Percentiles rank a stretch among this genome's conserved stretches.
phyloP scores from a whole-genome alignment of 2,888 invertebrate genomes.

The Neoscelio sp. region DNA sequence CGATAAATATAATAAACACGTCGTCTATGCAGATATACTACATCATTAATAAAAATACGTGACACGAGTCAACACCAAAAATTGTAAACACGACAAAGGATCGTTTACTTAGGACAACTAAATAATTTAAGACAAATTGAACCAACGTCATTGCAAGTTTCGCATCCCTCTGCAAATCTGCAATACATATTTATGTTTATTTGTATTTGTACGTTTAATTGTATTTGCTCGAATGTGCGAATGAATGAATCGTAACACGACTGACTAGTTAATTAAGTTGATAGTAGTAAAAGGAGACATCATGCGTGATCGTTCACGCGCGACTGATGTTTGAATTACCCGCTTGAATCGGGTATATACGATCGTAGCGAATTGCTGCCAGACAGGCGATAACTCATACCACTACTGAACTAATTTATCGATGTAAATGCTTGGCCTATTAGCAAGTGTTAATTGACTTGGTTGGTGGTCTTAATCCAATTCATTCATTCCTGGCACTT shows the following conservation, averaged over 20 bases:
- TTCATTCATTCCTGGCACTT: constrained; percentile 36
- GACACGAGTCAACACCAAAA: too few species aligned
- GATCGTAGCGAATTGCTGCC: constrained; percentile 74
- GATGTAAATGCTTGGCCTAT: constrained; percentile 72
- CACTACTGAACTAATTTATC: constrained; percentile 57
- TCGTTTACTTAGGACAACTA: too few species aligned
- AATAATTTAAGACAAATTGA: too few species aligned
- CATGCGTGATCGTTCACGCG: constrained; percentile 74
- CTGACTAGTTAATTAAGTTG: constrained; percentile 60
- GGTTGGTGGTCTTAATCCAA: constrained; percentile 66
- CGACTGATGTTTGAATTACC: constrained; percentile 79
- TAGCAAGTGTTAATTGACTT: constrained; percentile 75
- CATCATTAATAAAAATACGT: too few species aligned
- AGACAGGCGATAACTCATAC: constrained; percentile 61
- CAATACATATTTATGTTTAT: too few species aligned
- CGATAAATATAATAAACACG: too few species aligned
- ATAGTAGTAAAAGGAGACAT: constrained; percentile 67
- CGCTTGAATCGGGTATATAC: constrained; percentile 71
- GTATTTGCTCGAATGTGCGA: constrained; percentile 2
- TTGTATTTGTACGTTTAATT: not conserved
- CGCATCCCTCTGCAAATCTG: too few species aligned
- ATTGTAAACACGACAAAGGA: too few species aligned
- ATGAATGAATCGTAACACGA: constrained; percentile 44
- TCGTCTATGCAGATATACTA: too few species aligned
- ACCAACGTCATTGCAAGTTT: too few species aligned